Percentiles rank a stretch among this genome's conserved stretches.
Conservation (phyloP, 2,888 invertebrate genomes). For the Noctuana brunneofusca region DNA sequence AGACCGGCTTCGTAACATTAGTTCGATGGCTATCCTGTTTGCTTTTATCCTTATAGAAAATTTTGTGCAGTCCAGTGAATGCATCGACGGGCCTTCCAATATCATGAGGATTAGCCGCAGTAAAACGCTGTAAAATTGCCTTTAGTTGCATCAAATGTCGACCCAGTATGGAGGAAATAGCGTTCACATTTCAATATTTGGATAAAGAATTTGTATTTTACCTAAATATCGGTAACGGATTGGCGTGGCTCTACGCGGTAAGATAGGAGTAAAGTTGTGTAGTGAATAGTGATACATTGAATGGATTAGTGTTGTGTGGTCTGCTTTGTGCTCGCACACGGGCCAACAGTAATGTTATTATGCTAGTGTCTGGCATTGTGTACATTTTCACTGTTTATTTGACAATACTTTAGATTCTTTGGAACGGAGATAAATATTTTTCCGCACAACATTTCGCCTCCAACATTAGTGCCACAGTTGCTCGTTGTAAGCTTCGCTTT, state of each 20-base stretch:
- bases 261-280: constrained; percentile 73
- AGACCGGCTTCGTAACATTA: constrained; percentile 60
- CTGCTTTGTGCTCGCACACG: constrained; percentile 50
- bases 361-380: constrained; percentile 39
- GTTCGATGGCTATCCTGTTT: constrained; percentile 80
- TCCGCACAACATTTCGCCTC: constrained; percentile 7
- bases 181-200: constrained; percentile 51
- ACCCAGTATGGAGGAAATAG: constrained; percentile 49
- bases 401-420: constrained; percentile 8
- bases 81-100: constrained; percentile 80
- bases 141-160: constrained; percentile 46
- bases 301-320: constrained; percentile 67
- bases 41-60: constrained; percentile 83
- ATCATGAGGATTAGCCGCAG: constrained; percentile 76
- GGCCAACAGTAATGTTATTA: constrained; percentile 46
- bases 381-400: constrained; percentile 12
- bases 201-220: constrained; percentile 71
- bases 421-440: constrained; percentile 17
- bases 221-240: constrained; percentile 81
- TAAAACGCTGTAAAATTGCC: constrained; percentile 70
- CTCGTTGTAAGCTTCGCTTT: constrained; percentile 11
- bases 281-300: constrained; percentile 79
- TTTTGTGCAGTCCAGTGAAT: constrained; percentile 80
- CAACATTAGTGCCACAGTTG: constrained; percentile 19
- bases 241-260: constrained; percentile 71